Conservation (phyloP, 2,888 invertebrate species). For the Gerris lacustris region DNA sequence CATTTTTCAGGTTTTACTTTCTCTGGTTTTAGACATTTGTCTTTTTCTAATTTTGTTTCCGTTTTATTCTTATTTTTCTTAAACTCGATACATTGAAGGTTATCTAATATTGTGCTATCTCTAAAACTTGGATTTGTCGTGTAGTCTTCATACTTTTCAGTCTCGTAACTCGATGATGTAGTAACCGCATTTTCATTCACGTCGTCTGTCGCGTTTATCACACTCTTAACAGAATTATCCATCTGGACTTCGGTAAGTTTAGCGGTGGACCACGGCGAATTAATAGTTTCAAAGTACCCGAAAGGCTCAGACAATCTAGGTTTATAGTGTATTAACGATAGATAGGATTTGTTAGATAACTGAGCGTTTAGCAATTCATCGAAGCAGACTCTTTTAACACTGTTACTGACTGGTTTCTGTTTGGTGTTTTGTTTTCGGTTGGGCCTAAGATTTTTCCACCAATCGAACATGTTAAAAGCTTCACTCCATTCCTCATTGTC, state of each 20-base stretch:
- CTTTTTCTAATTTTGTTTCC: too few species aligned
- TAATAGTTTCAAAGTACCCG: background rate
- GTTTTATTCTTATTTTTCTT: too few species aligned
- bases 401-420: background rate
- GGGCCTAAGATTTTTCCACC: background rate
- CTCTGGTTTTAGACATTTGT: too few species aligned
- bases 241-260: background rate
- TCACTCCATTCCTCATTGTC: background rate
- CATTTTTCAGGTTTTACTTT: too few species aligned
- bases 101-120: too few species aligned
- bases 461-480: slow-evolving; percentile 1
- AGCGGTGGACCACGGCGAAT: background rate
- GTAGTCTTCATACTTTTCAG: too few species aligned
- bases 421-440: background rate
- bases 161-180: too few species aligned
- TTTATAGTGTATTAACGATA: background rate
- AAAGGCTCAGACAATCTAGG: background rate
- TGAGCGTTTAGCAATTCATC: background rate
- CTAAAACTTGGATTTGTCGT: too few species aligned
- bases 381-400: background rate
- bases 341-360: background rate
- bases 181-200: too few species aligned
- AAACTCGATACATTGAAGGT: too few species aligned
- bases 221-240: too few species aligned
- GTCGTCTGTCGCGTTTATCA: too few species aligned